Evolutionary conservation across 2,797 vertebrate genomes (phyloP).

Genomic region (Gymnocypris eckloni): DNA sequence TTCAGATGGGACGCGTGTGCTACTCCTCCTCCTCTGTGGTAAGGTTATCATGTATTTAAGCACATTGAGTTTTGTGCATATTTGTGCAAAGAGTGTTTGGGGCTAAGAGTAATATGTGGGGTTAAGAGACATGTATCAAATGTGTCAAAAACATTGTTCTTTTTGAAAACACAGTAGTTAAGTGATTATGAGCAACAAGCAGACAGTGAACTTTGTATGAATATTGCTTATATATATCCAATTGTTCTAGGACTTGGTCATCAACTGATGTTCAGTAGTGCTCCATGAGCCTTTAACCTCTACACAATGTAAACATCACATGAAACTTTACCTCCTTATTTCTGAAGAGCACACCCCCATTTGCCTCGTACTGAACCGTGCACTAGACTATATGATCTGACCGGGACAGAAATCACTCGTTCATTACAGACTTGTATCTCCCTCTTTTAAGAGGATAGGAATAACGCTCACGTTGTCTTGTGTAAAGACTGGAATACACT

Average conservation of each 20-base stretch:
- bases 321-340: neutral
- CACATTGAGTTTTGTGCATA: neutral
- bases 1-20: conserved; percentile 71
- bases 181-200: neutral
- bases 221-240: neutral
- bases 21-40: conserved; percentile 83
- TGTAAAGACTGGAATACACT: neutral
- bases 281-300: neutral
- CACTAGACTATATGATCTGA: no score
- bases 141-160: neutral
- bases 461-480: neutral
- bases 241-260: neutral
- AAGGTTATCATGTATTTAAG: conserved; percentile 63
- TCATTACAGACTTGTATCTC: neutral
- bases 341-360: neutral
- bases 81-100: neutral
- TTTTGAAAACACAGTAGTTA: neutral
- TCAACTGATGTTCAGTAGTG: neutral
- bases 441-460: neutral
- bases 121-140: neutral
- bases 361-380: neutral
- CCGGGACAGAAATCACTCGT: neutral
- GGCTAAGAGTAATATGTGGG: neutral
- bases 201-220: neutral
- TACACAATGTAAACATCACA: neutral